Evolutionary conservation across 2,888 invertebrate genomes (phyloP), one percentile per base, ranked within the genome.

Genomic region (Sabellastarte sp.): DNA sequence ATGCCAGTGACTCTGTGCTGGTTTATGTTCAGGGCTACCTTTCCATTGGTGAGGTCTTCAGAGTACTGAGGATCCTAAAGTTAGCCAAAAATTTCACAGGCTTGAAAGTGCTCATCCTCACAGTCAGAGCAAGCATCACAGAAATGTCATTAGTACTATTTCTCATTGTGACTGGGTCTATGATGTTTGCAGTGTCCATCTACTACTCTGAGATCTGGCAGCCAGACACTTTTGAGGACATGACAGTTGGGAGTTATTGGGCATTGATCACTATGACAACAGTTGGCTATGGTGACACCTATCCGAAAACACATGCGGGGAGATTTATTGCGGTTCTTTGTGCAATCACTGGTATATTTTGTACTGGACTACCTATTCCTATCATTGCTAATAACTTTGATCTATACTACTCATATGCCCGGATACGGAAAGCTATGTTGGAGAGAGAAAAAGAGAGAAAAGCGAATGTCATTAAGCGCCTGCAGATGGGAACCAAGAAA

Each of bases 341-440:
- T 55, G 73, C 74, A 0, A 52, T 74, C 10, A 69, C 70, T 26
- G 75, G 75, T 15, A 61, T 75, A n/a, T 59, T 75, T 33, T 64
- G 73, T 3, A 41, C 41, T 10, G 41, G 41, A 41, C 57, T 74
- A 20, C 68, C 75, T 15, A 69, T 75, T 64, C 75, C 75, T 1
- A 72, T 75, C 24, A 74, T 75, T 30, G 73, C 74, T 33, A 65
- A 68, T 5, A 73, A 70, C 53, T 75, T 75, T 62, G 58, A 67
- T 2, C 63, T 66, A 24, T 72, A 73, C 64, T 71, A 70, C 65
- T 65, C 69, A 10, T 50, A 60, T 32, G 60, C 60, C n/a, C 60
- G 52, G 53, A 52, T 60, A 26, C 60, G 50, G 24, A 60, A 60
- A 28, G 41, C 41, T 20, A 41, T 41, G 41, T 15, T 15, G 20